phyloP scores from a whole-genome alignment of 30 jellyfish, hydroid and myxozoan species.

The Pelagia noctiluca region DNA sequence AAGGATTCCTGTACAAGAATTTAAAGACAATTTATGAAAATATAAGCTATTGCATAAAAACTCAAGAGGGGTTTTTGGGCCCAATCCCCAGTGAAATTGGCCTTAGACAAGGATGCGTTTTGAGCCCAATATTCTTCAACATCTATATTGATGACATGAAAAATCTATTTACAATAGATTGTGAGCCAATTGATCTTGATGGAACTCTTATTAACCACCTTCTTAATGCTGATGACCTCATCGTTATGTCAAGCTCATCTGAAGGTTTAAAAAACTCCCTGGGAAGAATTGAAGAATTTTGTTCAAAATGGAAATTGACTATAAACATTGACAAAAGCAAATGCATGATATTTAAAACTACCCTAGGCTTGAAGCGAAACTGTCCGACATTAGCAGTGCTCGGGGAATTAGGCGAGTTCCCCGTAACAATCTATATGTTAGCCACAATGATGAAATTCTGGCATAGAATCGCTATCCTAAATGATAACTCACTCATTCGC shows the following conservation, averaged over 20 bases:
- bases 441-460: conserved; percentile 45
- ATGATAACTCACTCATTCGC: conserved; percentile 31
- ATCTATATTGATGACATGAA: not conserved
- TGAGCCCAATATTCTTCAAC: not conserved
- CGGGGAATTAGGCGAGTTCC: conserved; percentile 46
- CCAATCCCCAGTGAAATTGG: not conserved
- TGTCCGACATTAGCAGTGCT: conserved; percentile 38
- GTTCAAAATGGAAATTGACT: not conserved
- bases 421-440: conserved; percentile 35
- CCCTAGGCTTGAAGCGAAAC: too few species aligned
- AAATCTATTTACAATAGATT: not conserved
- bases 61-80: too few species aligned
- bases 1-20: not conserved
- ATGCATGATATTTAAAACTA: not conserved
- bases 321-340: not conserved
- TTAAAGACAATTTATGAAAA: not conserved
- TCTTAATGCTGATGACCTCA: not conserved
- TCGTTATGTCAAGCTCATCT: not conserved
- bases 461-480: conserved; percentile 43
- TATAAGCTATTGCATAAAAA: not conserved
- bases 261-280: not conserved
- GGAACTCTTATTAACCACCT: not conserved
- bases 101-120: not conserved
- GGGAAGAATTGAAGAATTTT: not conserved
- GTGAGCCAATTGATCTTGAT: not conserved